Conservation (phyloP, 1,140 invertebrate species). For the Ooceraea biroi region DNA sequence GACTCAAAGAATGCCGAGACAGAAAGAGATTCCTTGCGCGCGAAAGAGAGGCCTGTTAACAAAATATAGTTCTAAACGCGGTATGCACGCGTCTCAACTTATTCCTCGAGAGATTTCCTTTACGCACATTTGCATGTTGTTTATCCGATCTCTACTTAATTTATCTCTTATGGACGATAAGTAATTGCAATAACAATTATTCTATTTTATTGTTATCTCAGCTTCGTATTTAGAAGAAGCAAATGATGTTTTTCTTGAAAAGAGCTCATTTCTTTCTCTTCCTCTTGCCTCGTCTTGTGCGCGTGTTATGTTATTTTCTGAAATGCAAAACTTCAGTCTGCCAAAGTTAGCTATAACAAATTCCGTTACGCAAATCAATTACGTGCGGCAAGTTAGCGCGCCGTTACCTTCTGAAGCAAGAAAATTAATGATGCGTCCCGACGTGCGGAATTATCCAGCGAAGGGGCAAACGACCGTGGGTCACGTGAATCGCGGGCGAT, state of each 20-base stretch:
- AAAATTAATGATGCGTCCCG: constrained; percentile 58
- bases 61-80: neutral
- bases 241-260: constrained; percentile 2
- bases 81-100: neutral
- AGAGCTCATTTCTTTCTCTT: neutral
- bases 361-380: constrained; percentile 59
- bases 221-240: neutral
- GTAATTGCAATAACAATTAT: constrained; percentile 8
- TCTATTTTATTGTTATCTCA: neutral
- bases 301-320: neutral
- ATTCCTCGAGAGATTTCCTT: neutral
- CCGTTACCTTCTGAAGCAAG: constrained; percentile 26
- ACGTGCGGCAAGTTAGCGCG: constrained; percentile 29
- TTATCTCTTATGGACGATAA: neutral
- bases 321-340: constrained; percentile 22
- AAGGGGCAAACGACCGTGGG: constrained; percentile 24
- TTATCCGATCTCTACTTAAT: neutral
- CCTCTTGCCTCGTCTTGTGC: neutral
- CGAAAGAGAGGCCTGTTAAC: neutral
- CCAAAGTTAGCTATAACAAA: constrained; percentile 34
- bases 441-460: constrained; percentile 36
- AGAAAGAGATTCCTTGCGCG: neutral
- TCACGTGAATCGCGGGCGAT: constrained; percentile 33
- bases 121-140: neutral
- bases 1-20: constrained; percentile 34